phyloP scores from a whole-genome alignment of 1,140 invertebrate genomes.

The Oscheius sp. region DNA sequence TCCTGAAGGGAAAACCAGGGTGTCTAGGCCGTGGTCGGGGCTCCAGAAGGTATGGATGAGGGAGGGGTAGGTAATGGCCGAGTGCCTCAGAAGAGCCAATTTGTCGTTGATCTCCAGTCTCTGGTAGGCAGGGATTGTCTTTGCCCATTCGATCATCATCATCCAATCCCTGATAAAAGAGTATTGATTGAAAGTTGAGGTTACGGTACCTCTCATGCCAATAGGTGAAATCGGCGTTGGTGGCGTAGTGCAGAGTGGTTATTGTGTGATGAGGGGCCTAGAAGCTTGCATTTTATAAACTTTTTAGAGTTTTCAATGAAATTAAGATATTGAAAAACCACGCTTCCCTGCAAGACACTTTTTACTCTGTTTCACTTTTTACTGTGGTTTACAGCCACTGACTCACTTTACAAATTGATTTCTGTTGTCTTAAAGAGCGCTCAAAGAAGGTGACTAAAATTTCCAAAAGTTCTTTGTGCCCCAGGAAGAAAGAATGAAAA shows the following conservation, averaged over 20 bases:
- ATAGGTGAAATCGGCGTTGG: slow-evolving; percentile 48
- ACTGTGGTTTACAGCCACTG: too few species aligned
- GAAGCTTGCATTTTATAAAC: too few species aligned
- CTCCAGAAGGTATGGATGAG: slow-evolving; percentile 59
- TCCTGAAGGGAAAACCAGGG: slow-evolving; percentile 56
- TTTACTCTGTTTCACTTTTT: too few species aligned
- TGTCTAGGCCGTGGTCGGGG: slow-evolving; percentile 54
- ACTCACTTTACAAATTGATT: too few species aligned
- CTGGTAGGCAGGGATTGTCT: slow-evolving; percentile 54
- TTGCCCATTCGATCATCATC: slow-evolving; percentile 61
- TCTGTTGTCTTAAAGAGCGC: too few species aligned
- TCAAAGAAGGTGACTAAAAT: too few species aligned
- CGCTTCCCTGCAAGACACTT: too few species aligned
- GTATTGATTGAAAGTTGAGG: neutral
- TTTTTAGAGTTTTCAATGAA: too few species aligned
- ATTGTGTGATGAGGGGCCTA: slow-evolving; percentile 15
- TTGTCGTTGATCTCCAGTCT: slow-evolving; percentile 50
- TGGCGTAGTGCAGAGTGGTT: slow-evolving; percentile 33
- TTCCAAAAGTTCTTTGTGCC: too few species aligned
- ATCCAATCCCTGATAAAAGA: slow-evolving; percentile 45
- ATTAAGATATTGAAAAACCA: too few species aligned
- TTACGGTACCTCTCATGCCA: slow-evolving; percentile 50
- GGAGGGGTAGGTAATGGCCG: slow-evolving; percentile 60
- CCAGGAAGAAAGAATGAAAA: too few species aligned
- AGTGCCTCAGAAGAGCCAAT: slow-evolving; percentile 57